phyloP scores from a whole-genome alignment of 2,888 invertebrate genomes.

The Diarsia brunnea region DNA sequence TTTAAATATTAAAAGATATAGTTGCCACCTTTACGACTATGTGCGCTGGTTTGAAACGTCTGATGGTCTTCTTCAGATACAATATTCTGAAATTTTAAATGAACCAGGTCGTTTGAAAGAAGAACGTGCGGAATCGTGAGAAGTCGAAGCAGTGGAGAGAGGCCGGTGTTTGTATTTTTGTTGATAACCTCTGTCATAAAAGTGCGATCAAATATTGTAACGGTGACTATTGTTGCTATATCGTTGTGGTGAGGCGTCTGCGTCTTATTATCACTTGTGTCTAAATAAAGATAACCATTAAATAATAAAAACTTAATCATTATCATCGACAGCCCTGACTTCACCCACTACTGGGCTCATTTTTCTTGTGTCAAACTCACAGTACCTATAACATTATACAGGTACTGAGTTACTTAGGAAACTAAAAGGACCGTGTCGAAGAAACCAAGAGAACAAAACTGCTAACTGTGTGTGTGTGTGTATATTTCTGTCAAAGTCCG shows the following conservation, averaged over 20 bases:
- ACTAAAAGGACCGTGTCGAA: neutral
- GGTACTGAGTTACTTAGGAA: neutral
- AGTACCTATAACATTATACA: neutral
- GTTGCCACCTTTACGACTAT: too few species aligned
- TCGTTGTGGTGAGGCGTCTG: neutral
- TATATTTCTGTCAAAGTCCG: neutral
- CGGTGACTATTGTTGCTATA: neutral
- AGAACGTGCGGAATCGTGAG: neutral
- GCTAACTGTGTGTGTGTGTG: too few species aligned
- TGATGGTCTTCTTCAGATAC: neutral
- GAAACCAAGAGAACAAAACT: too few species aligned
- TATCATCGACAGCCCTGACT: neutral
- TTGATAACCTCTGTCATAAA: neutral
- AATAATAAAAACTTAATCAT: neutral
- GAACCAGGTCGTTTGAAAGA: neutral
- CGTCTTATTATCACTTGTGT: neutral
- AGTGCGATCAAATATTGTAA: neutral
- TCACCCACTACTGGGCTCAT: neutral
- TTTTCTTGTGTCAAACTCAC: too few species aligned
- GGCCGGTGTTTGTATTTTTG: too few species aligned
- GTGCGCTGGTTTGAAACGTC: neutral
- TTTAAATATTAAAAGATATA: neutral
- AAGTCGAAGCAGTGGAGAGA: neutral
- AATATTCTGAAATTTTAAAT: neutral
- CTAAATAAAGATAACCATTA: too few species aligned